These are phyloP conservation scores for Eurystomus glaucurus DNA, from an alignment of 2,797 vertebrate species.

Conservation along the genomic window DNA sequence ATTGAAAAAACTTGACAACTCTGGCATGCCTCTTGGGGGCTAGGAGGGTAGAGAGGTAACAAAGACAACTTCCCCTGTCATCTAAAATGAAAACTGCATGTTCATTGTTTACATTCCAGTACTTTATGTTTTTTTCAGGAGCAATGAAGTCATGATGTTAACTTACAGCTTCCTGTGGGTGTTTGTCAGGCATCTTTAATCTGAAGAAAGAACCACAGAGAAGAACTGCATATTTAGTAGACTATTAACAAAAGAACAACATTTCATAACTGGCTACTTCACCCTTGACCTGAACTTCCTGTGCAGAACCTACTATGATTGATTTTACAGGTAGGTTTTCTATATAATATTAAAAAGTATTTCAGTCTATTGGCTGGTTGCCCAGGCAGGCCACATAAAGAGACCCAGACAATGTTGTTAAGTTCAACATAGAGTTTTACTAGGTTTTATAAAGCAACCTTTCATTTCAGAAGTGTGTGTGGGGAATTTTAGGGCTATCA, in stretches of 20 bases:
- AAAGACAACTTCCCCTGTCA: not conserved
- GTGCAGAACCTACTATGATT: not conserved
- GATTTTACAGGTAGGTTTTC: slow-evolving; percentile 61
- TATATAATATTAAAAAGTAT: slow-evolving; percentile 7
- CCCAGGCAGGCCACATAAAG: slow-evolving; percentile 30
- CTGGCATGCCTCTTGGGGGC: not conserved
- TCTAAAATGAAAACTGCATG: slow-evolving; percentile 1
- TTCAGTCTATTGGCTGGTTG: not conserved
- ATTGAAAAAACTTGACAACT: not conserved
- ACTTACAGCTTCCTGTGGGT: not conserved
- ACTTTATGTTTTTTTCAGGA: not conserved
- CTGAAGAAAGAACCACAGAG: not conserved
- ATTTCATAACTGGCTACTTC: slow-evolving; percentile 1
- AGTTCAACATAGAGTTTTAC: not conserved
- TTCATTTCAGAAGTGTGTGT: not conserved
- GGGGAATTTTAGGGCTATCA: not conserved
- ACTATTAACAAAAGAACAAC: not conserved
- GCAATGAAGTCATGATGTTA: not conserved
- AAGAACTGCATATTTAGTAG: not conserved
- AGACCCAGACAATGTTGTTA: not conserved
- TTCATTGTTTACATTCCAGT: not conserved
- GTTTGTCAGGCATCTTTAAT: not conserved
- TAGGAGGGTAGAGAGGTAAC: not conserved
- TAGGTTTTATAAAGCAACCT: slow-evolving; percentile 22
- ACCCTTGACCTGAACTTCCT: slow-evolving; percentile 10